Evolutionary conservation across 2,113 vertebrate species (phyloP).

Genomic region (Patagioenas fasciata): DNA sequence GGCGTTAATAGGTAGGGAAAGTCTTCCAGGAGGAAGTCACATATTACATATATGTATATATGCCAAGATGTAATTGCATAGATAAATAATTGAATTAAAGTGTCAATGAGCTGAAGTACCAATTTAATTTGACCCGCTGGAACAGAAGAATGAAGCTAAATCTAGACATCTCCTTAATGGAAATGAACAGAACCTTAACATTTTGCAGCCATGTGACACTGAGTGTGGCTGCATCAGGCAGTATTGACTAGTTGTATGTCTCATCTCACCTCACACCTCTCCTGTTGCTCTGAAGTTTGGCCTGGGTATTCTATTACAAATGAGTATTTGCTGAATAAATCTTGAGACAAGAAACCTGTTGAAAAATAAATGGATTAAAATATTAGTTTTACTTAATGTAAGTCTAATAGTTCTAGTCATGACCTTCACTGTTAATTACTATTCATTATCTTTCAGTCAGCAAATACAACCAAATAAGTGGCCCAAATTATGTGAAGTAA

Average conservation of each 20-base stretch:
- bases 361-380: not conserved
- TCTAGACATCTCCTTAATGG: not conserved
- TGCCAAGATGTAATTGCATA: not conserved
- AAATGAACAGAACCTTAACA: not conserved
- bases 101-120: not conserved
- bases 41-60: not conserved
- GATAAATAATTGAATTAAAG: not conserved
- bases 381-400: not conserved
- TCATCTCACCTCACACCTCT: not conserved
- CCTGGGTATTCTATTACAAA: not conserved
- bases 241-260: not conserved
- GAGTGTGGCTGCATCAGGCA: not conserved
- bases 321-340: not conserved
- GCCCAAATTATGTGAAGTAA: not conserved
- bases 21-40: not conserved
- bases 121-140: not conserved
- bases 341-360: not conserved
- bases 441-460: not conserved
- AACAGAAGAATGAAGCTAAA: not conserved
- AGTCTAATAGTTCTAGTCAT: not conserved
- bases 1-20: not conserved
- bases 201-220: fast-evolving
- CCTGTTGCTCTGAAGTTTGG: not conserved
- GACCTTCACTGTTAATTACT: not conserved
- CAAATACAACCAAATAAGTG: not conserved